Conservation (phyloP, 2,113 vertebrate genomes). For the Chaetura pelagica region DNA sequence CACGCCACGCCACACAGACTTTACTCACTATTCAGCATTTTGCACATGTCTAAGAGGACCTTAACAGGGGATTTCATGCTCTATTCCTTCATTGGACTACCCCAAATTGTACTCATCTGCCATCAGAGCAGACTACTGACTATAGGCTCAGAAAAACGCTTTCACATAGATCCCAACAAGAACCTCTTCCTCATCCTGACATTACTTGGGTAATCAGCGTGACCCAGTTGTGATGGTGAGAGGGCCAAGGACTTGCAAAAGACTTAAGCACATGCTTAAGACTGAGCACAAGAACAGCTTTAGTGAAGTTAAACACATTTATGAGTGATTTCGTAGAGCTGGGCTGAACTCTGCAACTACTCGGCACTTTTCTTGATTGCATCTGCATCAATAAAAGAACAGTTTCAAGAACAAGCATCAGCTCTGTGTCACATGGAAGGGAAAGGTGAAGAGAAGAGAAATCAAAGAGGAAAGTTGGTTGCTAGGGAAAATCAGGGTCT, state of each 20-base stretch:
- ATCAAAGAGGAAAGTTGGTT: slow-evolving; percentile 20
- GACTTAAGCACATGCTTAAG: not conserved
- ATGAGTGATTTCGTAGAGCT: not conserved
- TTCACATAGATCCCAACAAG: not conserved
- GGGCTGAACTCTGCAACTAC: slow-evolving; percentile 24
- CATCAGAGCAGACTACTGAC: slow-evolving; percentile 10
- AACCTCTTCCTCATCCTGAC: not conserved
- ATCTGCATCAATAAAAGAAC: not conserved
- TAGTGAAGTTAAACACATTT: not conserved
- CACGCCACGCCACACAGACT: accelerated
- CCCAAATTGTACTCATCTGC: slow-evolving; percentile 11
- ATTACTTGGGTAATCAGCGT: not conserved
- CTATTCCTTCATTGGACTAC: not conserved
- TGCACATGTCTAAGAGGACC: not conserved
- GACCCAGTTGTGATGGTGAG: not conserved
- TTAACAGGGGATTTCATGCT: not conserved
- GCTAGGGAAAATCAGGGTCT: slow-evolving; percentile 16
- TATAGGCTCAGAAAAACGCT: not conserved
- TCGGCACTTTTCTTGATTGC: not conserved
- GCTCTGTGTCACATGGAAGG: slow-evolving; percentile 28
- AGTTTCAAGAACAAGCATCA: not conserved
- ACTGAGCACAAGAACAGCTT: not conserved
- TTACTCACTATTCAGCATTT: not conserved
- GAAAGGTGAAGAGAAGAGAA: slow-evolving; percentile 59
- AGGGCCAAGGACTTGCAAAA: not conserved